These are phyloP conservation scores for Bubo scandiacus DNA, from an alignment of 2,113 vertebrate species.

Conservation along the genomic window DNA sequence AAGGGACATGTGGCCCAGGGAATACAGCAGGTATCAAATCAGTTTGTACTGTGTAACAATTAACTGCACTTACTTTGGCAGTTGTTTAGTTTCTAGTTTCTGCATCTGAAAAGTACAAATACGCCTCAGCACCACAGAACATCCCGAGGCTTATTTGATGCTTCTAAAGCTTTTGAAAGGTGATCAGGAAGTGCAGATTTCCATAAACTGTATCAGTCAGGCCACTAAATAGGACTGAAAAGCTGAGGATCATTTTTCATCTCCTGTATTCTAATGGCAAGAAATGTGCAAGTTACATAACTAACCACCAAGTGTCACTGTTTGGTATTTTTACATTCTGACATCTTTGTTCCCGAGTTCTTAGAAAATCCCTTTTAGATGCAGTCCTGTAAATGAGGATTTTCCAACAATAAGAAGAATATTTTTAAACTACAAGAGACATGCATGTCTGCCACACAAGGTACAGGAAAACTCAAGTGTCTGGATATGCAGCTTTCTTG, in stretches of 20 bases:
- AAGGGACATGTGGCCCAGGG: background rate
- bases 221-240: background rate
- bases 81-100: background rate
- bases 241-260: background rate
- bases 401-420: background rate
- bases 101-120: background rate
- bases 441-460: background rate
- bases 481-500: background rate
- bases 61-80: background rate
- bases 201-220: background rate
- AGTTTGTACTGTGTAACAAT: background rate
- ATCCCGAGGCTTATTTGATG: background rate
- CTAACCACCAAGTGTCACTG: constrained; percentile 47
- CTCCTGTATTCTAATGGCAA: background rate
- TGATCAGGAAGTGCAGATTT: background rate
- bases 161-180: background rate
- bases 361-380: constrained; percentile 6
- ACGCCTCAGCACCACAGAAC: background rate
- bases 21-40: background rate
- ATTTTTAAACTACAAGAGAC: background rate
- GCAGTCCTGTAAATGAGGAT: background rate
- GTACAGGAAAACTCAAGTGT: background rate
- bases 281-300: constrained; percentile 46
- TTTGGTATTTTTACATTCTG: constrained; percentile 33
- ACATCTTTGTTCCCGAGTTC: background rate